phyloP scores from a whole-genome alignment of 2,113 vertebrate genomes.

The Cettia cetti region DNA sequence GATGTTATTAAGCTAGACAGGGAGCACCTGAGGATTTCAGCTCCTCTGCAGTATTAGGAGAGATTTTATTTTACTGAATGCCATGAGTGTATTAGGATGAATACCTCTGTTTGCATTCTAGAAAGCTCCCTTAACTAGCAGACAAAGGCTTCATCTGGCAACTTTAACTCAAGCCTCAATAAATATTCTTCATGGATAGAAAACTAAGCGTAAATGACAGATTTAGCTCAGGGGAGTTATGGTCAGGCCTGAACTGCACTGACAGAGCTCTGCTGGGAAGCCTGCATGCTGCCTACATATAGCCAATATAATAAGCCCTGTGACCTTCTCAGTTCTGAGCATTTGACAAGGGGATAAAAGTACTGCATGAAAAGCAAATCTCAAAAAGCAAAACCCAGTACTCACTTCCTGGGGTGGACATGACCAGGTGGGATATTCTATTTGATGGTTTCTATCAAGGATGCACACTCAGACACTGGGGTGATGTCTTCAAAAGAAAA shows the following conservation, averaged over 20 bases:
- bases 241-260: constrained; percentile 30
- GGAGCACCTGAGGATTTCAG: constrained; percentile 48
- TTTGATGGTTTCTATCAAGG: neutral
- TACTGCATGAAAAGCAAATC: neutral
- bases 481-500: neutral
- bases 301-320: constrained; percentile 35
- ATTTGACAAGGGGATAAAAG: constrained; percentile 3
- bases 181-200: constrained; percentile 41
- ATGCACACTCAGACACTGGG: neutral
- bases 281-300: neutral
- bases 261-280: constrained; percentile 53
- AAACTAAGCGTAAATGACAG: constrained; percentile 45
- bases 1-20: constrained; percentile 31
- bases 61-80: constrained; percentile 16
- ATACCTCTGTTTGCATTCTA: neutral
- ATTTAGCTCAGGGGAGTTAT: constrained; percentile 36
- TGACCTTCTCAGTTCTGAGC: constrained; percentile 40
- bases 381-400: neutral
- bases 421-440: neutral
- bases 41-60: neutral
- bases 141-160: constrained; percentile 36
- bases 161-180: neutral
- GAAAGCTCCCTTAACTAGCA: constrained; percentile 15
- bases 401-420: accelerated
- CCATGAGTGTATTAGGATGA: neutral